These are phyloP conservation scores for Bombus consobrinus DNA, from an alignment of 1,140 invertebrate species.

Conservation along the genomic window DNA sequence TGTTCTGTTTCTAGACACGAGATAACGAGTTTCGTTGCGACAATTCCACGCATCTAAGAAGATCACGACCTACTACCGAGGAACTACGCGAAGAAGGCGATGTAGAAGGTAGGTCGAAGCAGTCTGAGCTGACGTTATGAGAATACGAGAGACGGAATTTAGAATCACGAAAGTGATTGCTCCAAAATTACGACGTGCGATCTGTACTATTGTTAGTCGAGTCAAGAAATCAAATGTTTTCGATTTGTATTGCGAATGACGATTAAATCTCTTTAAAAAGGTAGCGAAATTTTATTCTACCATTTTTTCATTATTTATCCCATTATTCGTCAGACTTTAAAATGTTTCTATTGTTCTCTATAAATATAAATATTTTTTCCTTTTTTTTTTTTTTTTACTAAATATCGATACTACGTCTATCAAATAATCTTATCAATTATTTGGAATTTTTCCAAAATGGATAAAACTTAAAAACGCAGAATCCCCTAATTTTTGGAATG, in stretches of 20 bases:
- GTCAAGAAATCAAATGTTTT: slow-evolving; percentile 3
- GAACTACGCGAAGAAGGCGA: slow-evolving; percentile 36
- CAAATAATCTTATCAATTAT: background rate
- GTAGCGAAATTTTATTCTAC: background rate
- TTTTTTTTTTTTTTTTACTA: background rate
- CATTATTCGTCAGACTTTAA: background rate
- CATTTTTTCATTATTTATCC: background rate
- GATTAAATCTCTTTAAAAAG: background rate
- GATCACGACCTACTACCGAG: slow-evolving; percentile 49
- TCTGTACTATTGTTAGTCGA: slow-evolving; percentile 37
- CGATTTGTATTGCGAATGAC: background rate
- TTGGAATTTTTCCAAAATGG: background rate
- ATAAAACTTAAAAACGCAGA: background rate
- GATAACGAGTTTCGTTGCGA: slow-evolving; percentile 55
- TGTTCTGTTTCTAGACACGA: slow-evolving; percentile 44
- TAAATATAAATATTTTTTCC: background rate
- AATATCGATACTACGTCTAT: background rate
- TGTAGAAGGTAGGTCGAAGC: slow-evolving; percentile 21
- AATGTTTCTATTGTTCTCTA: background rate
- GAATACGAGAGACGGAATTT: slow-evolving; percentile 60
- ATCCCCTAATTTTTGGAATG: background rate
- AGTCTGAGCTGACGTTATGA: slow-evolving; percentile 50
- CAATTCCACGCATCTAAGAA: slow-evolving; percentile 51
- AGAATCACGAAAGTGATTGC: slow-evolving; percentile 64
- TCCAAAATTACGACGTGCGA: slow-evolving; percentile 60